These are phyloP conservation scores for Origma solitaria DNA, from an alignment of 2,113 vertebrate species.

Conservation along the genomic window DNA sequence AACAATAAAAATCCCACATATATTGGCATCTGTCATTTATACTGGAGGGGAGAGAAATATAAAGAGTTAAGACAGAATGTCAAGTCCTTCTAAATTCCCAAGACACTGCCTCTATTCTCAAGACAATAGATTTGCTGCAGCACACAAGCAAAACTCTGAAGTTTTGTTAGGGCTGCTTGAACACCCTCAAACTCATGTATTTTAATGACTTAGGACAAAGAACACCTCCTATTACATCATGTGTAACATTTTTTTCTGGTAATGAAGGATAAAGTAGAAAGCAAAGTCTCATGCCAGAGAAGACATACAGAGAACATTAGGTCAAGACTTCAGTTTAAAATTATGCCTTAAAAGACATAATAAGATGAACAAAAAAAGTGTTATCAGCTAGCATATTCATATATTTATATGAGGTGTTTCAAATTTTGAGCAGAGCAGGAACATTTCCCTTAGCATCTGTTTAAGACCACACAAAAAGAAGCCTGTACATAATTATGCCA, in stretches of 20 bases:
- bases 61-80: not conserved
- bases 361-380: not conserved
- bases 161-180: not conserved
- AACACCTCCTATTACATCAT: not conserved
- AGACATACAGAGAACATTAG: not conserved
- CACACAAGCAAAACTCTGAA: not conserved
- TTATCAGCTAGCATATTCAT: not conserved
- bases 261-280: not conserved
- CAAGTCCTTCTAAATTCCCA: not conserved
- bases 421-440: not conserved
- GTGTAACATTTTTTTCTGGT: not conserved
- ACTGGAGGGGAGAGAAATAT: fast-evolving
- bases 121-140: not conserved
- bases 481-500: not conserved
- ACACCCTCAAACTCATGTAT: not conserved
- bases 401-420: not conserved
- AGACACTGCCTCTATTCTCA: not conserved
- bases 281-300: not conserved
- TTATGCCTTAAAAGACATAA: not conserved
- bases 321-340: not conserved
- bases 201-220: not conserved
- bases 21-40: not conserved
- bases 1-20: not conserved
- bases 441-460: not conserved
- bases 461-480: not conserved